Evolutionary conservation across 92 coral and sea anemone species (phyloP), one percentile per base, ranked within the genome.

Genomic region (Zoanthus sociatus): DNA sequence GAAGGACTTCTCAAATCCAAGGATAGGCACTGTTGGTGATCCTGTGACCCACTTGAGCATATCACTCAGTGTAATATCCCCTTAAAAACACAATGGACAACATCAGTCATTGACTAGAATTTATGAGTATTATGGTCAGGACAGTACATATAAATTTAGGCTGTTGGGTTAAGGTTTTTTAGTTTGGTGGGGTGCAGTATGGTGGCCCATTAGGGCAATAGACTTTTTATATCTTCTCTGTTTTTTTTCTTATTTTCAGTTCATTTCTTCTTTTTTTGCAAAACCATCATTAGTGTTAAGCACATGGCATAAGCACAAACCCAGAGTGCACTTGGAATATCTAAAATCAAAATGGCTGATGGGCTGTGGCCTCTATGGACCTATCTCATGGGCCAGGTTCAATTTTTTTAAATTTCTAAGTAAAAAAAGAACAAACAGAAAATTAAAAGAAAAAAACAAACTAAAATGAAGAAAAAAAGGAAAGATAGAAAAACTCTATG

Each of bases 361-460:
- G 90, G 82, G 76, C 92, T 78, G 79, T 90, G 90, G 92, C 87
- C 78, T 53, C 71, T 74, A 58, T 58, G 66, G 66, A 21, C 66
- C 66, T 58, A 58, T 58, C 66, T 58, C 66, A 8, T 87, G 90
- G 90, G 87, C 90, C 81, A 87, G 58, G 74, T 48, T 82, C 63
- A 79, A 53, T 15, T 44, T 48, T 76, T 5, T 76, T n/a, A 1
- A 10, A 48, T 76, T 76, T 76, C 74, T 70, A 70, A 70, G 45
- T 70, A 70, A 70, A 83, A 83, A 78, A 48, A 78, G 48, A 87
- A 48, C 33, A 79, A 87, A 70, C 51, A n/a, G 75, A 71, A 84
- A 14, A 78, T 72, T 77, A 33, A 69, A 70, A 32, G 12, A 78
- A 46, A 87, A 69, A 47, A 32, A 75, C 6, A 9, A 77, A 48